Evolutionary conservation across 1,140 invertebrate species (phyloP), one percentile per base, ranked within the genome.

Genomic region (Lineus longissimus): DNA sequence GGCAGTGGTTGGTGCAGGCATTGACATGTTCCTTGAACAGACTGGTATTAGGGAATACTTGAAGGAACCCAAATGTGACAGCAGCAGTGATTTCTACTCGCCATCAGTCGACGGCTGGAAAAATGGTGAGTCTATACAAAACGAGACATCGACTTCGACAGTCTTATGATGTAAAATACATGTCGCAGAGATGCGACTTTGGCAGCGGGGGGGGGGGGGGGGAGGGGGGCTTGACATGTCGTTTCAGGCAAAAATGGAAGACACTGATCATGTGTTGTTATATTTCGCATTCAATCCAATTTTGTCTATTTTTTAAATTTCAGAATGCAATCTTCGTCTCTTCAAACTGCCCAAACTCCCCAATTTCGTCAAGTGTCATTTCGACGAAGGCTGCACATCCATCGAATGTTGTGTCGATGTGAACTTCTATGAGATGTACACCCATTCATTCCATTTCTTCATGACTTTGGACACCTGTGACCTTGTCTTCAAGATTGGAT

Each of bases 341-440:
- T 51, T 51, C 27, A 60, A 59, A 29, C 55, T 70, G 29, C 66
- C 70, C 2, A 55, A 59, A 22, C 60, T 68, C 4, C 61, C 66
- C 7, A 33, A 41, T 2, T 33, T 59, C 7, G 45, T 57, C 9
- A 40, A 61, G 15, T 74, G 73, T 33, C 64, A 68, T 47, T 62
- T 71, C 11, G 62, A 57, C 6, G 51, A 60, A 13, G 43, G 61
- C n/a, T 72, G 70, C 57, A 63, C 68, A 1, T 56, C 59, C 9
- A 63, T 72, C n/a, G 62, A 70, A 31, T 72, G 70, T 54, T 72
- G 70, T 62, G 55, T 65, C n/a, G 60, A 65, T 33, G 62, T 65
- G 13, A 45, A 55, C 11, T 56, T 66, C 36, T 61, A 68, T 4
- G 63, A 55, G 36, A 56, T 70, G 40, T 56, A 64, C n/a, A 65